Conservation (phyloP, 2,888 invertebrate species). For the Disparrhopalites patrizii region DNA sequence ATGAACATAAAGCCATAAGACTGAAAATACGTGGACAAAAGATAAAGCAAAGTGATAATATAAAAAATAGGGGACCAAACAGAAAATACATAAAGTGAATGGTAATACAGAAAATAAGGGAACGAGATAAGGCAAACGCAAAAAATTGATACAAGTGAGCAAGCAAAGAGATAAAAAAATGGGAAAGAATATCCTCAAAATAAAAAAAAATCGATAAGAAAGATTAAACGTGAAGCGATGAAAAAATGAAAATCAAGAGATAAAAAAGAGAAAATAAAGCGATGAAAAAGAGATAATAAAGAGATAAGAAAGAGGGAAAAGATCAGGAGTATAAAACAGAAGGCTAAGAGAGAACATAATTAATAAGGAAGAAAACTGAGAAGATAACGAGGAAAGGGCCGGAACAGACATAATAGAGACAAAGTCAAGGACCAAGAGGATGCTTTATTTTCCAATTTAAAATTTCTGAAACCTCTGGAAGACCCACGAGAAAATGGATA, state of each 20-base stretch:
- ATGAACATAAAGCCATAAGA: too few relatives aligned
- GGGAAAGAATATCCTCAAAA: constrained; percentile 3
- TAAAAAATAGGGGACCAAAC: too few relatives aligned
- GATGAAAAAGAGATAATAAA: not conserved
- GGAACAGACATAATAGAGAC: too few relatives aligned
- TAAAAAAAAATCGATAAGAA: not conserved
- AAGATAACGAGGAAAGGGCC: constrained; percentile 14
- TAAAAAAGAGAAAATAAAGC: constrained; percentile 14
- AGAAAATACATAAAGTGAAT: too few relatives aligned
- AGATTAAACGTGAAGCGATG: constrained; percentile 15
- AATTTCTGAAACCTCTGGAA: too few relatives aligned
- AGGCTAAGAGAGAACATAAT: constrained; percentile 12
- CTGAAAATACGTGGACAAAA: too few relatives aligned
- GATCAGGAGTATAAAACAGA: not conserved
- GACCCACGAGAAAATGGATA: too few relatives aligned
- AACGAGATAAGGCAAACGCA: not conserved
- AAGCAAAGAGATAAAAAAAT: constrained; percentile 1
- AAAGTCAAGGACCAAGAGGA: too few relatives aligned
- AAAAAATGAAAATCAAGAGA: not conserved
- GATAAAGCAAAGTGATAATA: too few relatives aligned
- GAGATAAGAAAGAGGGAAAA: not conserved
- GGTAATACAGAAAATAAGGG: too few relatives aligned
- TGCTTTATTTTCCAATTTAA: too few relatives aligned
- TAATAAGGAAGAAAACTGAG: not conserved
- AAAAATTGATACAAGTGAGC: constrained; percentile 1